Evolutionary conservation across 2,113 vertebrate genomes (phyloP).

Genomic region (Alligator mississippiensis): DNA sequence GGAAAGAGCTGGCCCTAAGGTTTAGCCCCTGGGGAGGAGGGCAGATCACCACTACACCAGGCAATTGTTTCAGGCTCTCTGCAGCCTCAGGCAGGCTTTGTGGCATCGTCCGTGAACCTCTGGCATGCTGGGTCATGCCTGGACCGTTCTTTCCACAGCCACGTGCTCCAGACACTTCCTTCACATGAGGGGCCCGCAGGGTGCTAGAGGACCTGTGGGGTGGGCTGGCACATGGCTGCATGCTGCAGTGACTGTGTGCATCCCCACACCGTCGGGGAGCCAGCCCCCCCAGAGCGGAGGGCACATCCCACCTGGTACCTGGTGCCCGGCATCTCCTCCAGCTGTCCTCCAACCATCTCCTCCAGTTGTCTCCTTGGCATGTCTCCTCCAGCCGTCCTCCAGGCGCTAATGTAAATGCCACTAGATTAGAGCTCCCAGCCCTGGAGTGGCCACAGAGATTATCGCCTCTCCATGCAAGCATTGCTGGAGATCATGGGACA

Average conservation of each 20-base stretch:
- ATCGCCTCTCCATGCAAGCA: neutral
- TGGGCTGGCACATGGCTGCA: neutral
- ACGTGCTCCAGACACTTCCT: rapidly evolving
- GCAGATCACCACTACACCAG: no score
- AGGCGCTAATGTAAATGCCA: neutral
- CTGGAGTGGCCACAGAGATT: neutral
- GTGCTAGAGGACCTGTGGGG: neutral
- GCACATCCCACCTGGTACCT: neutral
- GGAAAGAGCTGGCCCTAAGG: no score
- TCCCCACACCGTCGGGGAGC: no score
- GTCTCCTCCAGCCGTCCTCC: neutral
- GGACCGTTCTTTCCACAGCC: neutral
- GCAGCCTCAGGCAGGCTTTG: no score
- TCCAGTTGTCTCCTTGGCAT: neutral
- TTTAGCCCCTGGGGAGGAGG: no score
- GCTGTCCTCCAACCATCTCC: neutral
- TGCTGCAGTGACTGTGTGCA: rapidly evolving
- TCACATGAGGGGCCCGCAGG: neutral
- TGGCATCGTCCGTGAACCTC: no score
- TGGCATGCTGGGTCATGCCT: no score
- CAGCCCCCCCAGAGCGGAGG: neutral
- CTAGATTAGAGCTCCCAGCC: neutral
- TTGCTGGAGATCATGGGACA: neutral
- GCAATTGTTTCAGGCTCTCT: no score
- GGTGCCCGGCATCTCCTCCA: rapidly evolving